These are phyloP conservation scores for Drosophila nr. perissopoda DNA, from an alignment of 2,888 invertebrate genomes.

Conservation along the genomic window DNA sequence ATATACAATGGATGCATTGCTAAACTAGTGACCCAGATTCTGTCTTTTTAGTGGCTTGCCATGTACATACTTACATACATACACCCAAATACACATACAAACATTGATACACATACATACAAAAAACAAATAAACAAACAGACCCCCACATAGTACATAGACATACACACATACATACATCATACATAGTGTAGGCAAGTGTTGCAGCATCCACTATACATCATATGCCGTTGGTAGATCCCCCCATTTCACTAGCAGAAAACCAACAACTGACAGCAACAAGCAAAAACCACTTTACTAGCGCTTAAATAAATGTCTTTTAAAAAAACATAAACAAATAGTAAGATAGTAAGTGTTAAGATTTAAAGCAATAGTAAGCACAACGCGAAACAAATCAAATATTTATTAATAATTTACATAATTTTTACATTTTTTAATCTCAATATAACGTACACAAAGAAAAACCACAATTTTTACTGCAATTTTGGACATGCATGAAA, in stretches of 20 bases:
- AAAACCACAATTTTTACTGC: slow-evolving; percentile 23
- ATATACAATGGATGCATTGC: slow-evolving; percentile 89
- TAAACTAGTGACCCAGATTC: slow-evolving; percentile 84
- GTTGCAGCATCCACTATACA: slow-evolving; percentile 66
- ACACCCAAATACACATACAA: slow-evolving; percentile 7
- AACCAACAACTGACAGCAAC: slow-evolving; percentile 50
- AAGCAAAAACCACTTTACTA: slow-evolving; percentile 69
- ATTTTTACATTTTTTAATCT: slow-evolving; percentile 64
- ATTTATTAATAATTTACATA: slow-evolving; percentile 74
- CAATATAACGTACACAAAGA: slow-evolving; percentile 55
- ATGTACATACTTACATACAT: slow-evolving; percentile 68
- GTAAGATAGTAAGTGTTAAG: slow-evolving; percentile 79
- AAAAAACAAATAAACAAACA: slow-evolving; percentile 23
- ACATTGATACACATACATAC: neutral
- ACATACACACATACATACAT: slow-evolving; percentile 53
- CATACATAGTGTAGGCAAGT: slow-evolving; percentile 57
- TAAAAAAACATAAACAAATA: slow-evolving; percentile 62
- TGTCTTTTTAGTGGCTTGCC: slow-evolving; percentile 68
- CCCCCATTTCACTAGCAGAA: slow-evolving; percentile 35
- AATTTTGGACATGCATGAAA: slow-evolving; percentile 42
- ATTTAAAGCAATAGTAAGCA: slow-evolving; percentile 67
- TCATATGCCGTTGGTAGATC: slow-evolving; percentile 52
- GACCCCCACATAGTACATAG: slow-evolving; percentile 32
- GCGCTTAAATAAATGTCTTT: slow-evolving; percentile 78
- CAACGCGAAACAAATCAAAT: slow-evolving; percentile 68